phyloP scores from a whole-genome alignment of 2,888 invertebrate genomes.

The Unio pictorum region DNA sequence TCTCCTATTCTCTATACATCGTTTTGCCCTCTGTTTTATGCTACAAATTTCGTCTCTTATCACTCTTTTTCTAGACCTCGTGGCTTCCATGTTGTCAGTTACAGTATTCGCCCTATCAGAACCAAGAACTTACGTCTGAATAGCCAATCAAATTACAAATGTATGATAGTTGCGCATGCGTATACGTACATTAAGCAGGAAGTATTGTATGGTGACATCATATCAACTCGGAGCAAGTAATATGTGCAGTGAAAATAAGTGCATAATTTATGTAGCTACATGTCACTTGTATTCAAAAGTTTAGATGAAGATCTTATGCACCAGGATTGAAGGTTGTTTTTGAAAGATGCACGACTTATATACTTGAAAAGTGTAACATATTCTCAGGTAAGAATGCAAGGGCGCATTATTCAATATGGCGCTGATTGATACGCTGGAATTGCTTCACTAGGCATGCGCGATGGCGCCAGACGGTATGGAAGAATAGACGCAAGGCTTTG shows the following conservation, averaged over 20 bases:
- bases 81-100: constrained; percentile 12
- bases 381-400: constrained; percentile 35
- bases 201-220: constrained; percentile 6
- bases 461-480: constrained; percentile 4
- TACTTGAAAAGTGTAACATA: constrained; percentile 41
- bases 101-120: constrained; percentile 15
- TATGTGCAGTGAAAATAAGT: constrained; percentile 15
- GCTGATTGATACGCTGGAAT: constrained; percentile 2
- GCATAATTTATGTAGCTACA: constrained; percentile 8
- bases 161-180: constrained; percentile 15
- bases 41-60: constrained; percentile 8
- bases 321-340: constrained; percentile 57
- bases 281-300: constrained; percentile 46
- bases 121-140: too few relatives aligned
- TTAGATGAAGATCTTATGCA: constrained; percentile 44
- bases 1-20: constrained; percentile 49
- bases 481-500: too few relatives aligned
- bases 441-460: too few relatives aligned
- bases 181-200: constrained; percentile 6
- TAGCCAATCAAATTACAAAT: too few relatives aligned
- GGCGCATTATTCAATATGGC: constrained; percentile 37
- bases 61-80: constrained; percentile 5
- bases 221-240: constrained; percentile 1
- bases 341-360: constrained; percentile 54
- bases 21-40: constrained; percentile 46